phyloP scores from a whole-genome alignment of 2,113 vertebrate species.

The Thalassarche chlororhynchos region DNA sequence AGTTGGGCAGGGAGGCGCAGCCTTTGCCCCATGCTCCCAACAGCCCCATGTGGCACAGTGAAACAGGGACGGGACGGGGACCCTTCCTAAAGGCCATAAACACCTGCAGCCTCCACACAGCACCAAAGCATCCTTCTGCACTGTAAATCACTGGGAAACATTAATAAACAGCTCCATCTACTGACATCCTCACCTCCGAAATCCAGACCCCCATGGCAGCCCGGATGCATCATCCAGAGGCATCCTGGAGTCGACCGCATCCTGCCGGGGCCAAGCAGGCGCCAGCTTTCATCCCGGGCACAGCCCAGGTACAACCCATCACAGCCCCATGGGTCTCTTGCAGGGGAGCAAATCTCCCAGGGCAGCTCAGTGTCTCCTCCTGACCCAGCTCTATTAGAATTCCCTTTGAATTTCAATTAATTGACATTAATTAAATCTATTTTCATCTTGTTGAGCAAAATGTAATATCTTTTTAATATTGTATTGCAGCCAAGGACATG shows the following conservation, averaged over 20 bases:
- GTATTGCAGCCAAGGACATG: background rate
- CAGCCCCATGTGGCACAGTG: fast-evolving
- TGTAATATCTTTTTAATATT: background rate
- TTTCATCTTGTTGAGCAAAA: background rate
- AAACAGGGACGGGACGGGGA: background rate
- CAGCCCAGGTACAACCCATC: background rate
- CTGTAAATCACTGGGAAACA: background rate
- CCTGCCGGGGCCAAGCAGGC: background rate
- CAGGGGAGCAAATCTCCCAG: background rate
- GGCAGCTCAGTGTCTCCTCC: background rate
- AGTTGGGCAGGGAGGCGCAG: background rate
- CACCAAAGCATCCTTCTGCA: fast-evolving
- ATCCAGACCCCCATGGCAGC: background rate
- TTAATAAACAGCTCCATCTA: slow-evolving; percentile 75
- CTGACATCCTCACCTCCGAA: background rate
- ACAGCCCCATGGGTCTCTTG: fast-evolving
- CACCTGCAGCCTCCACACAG: fast-evolving
- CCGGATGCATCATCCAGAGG: background rate
- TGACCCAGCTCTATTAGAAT: background rate
- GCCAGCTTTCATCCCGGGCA: background rate
- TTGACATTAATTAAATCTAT: background rate
- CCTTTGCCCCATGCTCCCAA: background rate
- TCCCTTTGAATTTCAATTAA: background rate
- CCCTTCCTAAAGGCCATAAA: background rate
- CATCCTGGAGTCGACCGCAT: fast-evolving